A percentile compares a stretch with the other conserved stretches of the same genome.
phyloP scores from a whole-genome alignment of 2,888 invertebrate species.

The Zele albiditarsus region DNA sequence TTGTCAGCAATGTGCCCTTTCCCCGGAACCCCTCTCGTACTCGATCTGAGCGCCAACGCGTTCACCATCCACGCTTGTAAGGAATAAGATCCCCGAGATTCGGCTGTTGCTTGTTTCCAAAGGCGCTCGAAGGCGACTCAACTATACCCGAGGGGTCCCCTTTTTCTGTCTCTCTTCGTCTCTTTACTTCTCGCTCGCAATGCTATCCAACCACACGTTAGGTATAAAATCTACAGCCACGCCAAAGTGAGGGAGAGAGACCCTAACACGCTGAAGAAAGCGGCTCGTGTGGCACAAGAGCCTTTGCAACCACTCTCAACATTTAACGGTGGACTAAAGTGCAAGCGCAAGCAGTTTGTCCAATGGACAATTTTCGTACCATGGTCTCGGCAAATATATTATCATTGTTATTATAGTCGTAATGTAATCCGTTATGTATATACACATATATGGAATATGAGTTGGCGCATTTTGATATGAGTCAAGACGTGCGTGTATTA shows the following conservation, averaged over 20 bases:
- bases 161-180: neutral
- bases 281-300: neutral
- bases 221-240: constrained; percentile 1
- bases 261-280: neutral
- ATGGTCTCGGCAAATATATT: neutral
- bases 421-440: neutral
- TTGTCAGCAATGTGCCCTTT: constrained; percentile 6
- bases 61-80: constrained; percentile 15
- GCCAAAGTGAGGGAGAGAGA: neutral
- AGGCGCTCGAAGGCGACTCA: neutral
- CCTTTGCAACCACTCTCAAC: constrained; percentile 3
- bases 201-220: neutral
- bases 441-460: constrained; percentile 3
- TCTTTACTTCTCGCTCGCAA: neutral
- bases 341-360: neutral
- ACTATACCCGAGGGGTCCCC: constrained; percentile 19
- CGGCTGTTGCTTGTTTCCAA: constrained; percentile 12
- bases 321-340: constrained; percentile 5
- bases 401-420: neutral
- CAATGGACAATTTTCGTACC: neutral
- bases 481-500: neutral
- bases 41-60: constrained; percentile 9
- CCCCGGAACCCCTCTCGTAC: neutral
- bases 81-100: constrained; percentile 34
- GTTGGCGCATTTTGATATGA: constrained; percentile 11